phyloP scores from a whole-genome alignment of 2,888 invertebrate species.

The Cantharis lateralis region DNA sequence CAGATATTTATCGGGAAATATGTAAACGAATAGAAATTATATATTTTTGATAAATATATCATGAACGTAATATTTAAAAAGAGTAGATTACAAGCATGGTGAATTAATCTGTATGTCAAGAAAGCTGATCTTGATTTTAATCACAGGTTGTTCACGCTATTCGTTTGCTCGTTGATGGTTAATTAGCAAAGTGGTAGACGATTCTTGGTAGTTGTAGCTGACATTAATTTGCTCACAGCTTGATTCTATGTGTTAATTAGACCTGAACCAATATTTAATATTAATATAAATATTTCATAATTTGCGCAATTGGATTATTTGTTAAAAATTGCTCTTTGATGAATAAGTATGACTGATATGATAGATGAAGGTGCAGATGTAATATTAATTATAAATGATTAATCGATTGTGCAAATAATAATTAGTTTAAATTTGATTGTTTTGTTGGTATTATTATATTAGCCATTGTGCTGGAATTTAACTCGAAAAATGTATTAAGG shows the following conservation, averaged over 20 bases:
- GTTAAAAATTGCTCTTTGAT: background rate
- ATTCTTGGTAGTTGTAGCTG: constrained; percentile 3
- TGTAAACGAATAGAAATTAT: background rate
- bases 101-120: constrained; percentile 1
- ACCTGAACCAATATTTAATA: background rate
- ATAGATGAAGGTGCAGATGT: background rate
- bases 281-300: background rate
- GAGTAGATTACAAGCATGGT: background rate
- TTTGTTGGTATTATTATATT: background rate
- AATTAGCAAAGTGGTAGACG: constrained; percentile 11
- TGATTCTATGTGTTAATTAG: background rate
- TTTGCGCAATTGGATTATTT: background rate
- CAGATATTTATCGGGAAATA: background rate
- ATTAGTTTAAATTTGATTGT: background rate
- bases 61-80: background rate
- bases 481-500: constrained; percentile 14
- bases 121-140: constrained; percentile 12
- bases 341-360: background rate
- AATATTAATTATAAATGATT: background rate
- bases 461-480: constrained; percentile 3
- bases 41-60: background rate
- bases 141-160: constrained; percentile 6
- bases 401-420: background rate
- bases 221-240: constrained; percentile 8
- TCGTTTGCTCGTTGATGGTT: constrained; percentile 9